Conservation (phyloP, 2,113 vertebrate genomes). For the Gobius niger region DNA sequence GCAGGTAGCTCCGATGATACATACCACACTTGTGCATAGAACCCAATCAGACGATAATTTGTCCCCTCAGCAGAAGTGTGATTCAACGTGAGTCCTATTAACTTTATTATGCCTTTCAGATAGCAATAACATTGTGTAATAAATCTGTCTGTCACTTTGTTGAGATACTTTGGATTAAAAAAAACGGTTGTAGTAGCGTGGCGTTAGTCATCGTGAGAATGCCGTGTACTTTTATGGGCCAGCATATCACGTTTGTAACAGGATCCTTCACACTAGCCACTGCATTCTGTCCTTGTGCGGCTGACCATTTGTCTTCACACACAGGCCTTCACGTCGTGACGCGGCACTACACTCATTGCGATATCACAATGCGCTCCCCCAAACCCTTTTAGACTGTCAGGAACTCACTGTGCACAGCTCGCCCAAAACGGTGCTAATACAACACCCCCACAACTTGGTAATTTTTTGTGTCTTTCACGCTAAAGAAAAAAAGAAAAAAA, state of each 20-base stretch:
- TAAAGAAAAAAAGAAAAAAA: conserved; percentile 51
- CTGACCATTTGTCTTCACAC: conserved; percentile 47
- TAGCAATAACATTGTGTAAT: background rate
- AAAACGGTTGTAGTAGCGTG: conserved; percentile 24
- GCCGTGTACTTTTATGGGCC: conserved; percentile 43
- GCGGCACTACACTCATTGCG: conserved; percentile 34
- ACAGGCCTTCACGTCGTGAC: conserved; percentile 48
- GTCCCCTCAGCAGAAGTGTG: background rate
- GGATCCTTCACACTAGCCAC: conserved; percentile 46
- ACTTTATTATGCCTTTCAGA: background rate
- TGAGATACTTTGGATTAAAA: conserved; percentile 11
- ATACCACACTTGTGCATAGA: background rate
- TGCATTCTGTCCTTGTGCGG: conserved; percentile 40
- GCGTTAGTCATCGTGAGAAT: conserved; percentile 40
- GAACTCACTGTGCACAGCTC: conserved; percentile 41
- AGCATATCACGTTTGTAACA: conserved; percentile 61
- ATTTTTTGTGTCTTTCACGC: conserved; percentile 61
- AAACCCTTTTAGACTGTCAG: conserved; percentile 35
- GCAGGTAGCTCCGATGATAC: conserved; percentile 2
- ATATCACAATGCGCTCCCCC: conserved; percentile 15
- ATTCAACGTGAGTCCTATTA: background rate
- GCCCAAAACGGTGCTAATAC: conserved; percentile 60
- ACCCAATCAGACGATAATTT: conserved; percentile 5
- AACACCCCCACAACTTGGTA: conserved; percentile 66
- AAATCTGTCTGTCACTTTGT: background rate